Percentiles rank a stretch among this genome's conserved stretches.
Conservation (phyloP, 30 jellyfish, hydroid and myxozoan genomes). For the Aurelia sp. region DNA sequence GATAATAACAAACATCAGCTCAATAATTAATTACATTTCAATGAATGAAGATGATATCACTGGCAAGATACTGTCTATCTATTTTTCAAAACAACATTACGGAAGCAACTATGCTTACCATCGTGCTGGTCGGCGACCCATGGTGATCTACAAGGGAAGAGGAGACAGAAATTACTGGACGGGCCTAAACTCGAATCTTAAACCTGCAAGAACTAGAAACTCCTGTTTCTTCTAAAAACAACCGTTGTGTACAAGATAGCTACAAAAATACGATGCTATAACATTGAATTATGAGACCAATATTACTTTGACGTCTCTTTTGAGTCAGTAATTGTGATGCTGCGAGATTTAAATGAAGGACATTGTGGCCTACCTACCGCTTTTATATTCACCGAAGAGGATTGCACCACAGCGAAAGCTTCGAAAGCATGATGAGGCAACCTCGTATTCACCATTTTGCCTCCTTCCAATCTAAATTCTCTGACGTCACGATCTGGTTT, state of each 20-base stretch:
- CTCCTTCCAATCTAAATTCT: background rate
- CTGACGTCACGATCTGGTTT: background rate
- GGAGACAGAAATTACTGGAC: background rate
- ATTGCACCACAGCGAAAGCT: constrained; percentile 1
- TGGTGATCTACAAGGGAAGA: constrained; percentile 60
- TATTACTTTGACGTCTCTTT: no score
- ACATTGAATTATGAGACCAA: no score
- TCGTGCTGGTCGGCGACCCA: constrained; percentile 99
- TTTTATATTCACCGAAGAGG: constrained; percentile 2
- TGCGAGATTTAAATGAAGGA: background rate
- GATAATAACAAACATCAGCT: no score
- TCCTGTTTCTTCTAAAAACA: no score
- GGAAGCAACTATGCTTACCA: constrained; percentile 71
- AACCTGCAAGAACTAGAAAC: no score
- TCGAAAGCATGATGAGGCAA: constrained; percentile 55
- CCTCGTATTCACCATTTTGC: background rate
- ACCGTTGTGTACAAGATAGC: no score
- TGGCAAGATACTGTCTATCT: background rate
- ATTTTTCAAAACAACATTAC: background rate
- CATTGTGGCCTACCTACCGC: constrained; percentile 5
- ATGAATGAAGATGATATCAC: no score
- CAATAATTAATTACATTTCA: no score
- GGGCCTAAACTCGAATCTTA: no score
- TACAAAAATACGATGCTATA: no score
- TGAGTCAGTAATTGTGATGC: background rate